These are phyloP conservation scores for Plebejus argus DNA, from an alignment of 2,888 invertebrate species.

Conservation along the genomic window DNA sequence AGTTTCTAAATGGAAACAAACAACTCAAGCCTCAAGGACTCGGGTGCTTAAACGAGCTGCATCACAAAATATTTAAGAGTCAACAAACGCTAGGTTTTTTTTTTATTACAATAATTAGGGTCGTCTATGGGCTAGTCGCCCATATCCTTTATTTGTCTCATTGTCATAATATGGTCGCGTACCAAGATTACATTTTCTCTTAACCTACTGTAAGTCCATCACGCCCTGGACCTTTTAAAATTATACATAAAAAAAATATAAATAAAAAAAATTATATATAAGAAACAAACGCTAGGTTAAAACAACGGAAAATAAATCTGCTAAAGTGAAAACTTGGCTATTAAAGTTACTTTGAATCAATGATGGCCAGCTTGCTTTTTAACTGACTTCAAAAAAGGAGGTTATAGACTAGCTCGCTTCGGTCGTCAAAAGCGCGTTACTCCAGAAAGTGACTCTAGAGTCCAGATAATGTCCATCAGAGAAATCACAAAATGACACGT, in stretches of 20 bases:
- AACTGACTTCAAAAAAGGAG: no score
- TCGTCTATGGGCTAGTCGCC: no score
- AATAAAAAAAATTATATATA: no score
- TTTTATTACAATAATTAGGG: no score
- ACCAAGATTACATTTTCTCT: no score
- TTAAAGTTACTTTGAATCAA: not conserved
- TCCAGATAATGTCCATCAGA: not conserved
- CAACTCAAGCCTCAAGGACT: not conserved
- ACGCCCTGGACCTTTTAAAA: no score
- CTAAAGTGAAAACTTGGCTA: not conserved
- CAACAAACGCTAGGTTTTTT: not conserved
- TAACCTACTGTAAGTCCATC: no score
- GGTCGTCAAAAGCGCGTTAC: not conserved
- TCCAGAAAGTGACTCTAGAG: no score
- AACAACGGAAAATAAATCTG: not conserved
- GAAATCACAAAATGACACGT: not conserved
- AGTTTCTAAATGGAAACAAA: conserved; percentile 18
- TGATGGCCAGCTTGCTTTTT: not conserved
- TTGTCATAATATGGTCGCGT: no score
- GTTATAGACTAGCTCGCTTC: not conserved
- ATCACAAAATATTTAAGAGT: not conserved
- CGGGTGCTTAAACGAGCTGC: not conserved
- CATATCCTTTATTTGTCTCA: no score
- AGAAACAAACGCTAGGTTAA: not conserved
- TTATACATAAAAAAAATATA: no score